phyloP scores from a whole-genome alignment of 2,113 vertebrate species.

The Elgaria multicarinata region DNA sequence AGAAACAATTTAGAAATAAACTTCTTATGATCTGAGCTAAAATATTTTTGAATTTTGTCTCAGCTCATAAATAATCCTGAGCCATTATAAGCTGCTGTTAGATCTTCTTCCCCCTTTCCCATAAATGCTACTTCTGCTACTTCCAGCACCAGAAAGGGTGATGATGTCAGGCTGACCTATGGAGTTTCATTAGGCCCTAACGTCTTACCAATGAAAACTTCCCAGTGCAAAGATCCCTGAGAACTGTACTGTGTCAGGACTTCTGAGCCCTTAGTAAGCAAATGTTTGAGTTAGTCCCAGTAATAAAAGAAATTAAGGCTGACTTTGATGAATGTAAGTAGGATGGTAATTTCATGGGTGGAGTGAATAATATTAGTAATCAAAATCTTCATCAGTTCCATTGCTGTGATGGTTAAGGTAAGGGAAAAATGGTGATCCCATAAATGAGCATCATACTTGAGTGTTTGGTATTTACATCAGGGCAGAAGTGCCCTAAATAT shows the following conservation, averaged over 20 bases:
- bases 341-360: not conserved
- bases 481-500: not conserved
- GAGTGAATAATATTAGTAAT: not conserved
- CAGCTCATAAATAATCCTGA: not conserved
- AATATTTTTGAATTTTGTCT: too few relatives aligned
- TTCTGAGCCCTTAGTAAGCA: not conserved
- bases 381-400: not conserved
- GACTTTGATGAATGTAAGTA: too few relatives aligned
- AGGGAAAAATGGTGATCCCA: not conserved
- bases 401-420: not conserved
- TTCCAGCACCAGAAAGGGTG: not conserved
- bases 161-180: not conserved
- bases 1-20: not conserved
- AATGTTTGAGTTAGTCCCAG: not conserved
- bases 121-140: not conserved
- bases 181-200: not conserved
- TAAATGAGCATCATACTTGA: not conserved
- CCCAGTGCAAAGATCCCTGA: not conserved
- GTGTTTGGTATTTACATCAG: not conserved
- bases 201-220: not conserved
- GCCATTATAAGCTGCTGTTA: not conserved
- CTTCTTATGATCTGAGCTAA: not conserved
- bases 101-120: not conserved
- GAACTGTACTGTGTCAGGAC: not conserved
- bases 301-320: not conserved